phyloP scores from a whole-genome alignment of 2,113 vertebrate species.

The Origma solitaria region DNA sequence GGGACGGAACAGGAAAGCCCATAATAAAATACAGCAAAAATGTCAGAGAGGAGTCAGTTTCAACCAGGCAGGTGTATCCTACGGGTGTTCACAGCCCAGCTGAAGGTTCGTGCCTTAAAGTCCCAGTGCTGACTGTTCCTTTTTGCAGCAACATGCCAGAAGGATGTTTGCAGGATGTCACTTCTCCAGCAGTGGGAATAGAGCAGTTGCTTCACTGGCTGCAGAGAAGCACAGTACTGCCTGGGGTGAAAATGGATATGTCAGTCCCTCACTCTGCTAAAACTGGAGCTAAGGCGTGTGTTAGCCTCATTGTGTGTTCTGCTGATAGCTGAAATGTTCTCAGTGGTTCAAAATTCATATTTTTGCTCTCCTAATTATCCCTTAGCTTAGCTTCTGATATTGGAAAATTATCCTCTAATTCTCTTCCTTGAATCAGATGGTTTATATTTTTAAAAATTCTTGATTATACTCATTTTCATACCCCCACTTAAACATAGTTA shows the following conservation, averaged over 20 bases:
- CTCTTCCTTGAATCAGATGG: conserved; percentile 49
- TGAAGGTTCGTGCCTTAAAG: neutral
- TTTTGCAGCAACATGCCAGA: neutral
- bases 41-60: neutral
- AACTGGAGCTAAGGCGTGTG: neutral
- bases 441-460: conserved; percentile 48
- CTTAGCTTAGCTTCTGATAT: conserved; percentile 38
- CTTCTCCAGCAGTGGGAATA: neutral
- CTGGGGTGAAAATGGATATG: neutral
- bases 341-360: conserved; percentile 1
- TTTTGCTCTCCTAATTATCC: conserved; percentile 57
- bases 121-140: neutral
- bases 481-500: conserved; percentile 50
- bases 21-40: neutral
- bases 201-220: neutral
- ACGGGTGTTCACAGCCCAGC: neutral
- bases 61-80: neutral
- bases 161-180: neutral
- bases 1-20: neutral
- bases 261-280: neutral
- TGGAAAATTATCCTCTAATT: conserved; percentile 54
- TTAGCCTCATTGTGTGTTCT: neutral
- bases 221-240: neutral
- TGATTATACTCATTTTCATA: conserved; percentile 61
- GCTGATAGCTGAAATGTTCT: conserved; percentile 36